Conservation (phyloP, 2,113 vertebrate species). For the Loxodonta africana region DNA sequence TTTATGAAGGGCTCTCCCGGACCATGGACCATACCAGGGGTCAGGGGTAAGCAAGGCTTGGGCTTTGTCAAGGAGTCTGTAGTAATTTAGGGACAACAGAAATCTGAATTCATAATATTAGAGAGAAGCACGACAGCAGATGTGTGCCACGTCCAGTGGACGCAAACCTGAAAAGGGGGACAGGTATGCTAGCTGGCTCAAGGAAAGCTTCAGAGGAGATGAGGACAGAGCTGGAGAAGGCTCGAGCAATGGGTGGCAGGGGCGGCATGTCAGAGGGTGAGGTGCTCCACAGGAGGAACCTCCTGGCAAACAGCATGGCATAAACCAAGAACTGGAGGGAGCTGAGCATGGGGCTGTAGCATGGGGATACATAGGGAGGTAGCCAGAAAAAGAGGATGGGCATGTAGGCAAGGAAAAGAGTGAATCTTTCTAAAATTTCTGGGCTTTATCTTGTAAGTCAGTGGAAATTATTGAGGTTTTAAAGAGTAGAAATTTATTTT, state of each 20-base stretch:
- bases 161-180: neutral
- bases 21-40: neutral
- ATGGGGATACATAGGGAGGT: fast-evolving
- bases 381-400: neutral
- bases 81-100: neutral
- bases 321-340: too few relatives aligned
- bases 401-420: neutral
- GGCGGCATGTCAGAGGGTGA: neutral
- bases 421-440: neutral
- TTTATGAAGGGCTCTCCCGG: neutral
- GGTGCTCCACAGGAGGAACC: neutral
- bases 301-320: fast-evolving
- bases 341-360: fast-evolving
- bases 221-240: neutral
- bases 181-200: neutral
- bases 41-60: neutral
- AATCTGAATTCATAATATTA: neutral
- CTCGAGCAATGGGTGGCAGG: neutral
- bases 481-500: neutral
- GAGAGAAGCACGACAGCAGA: neutral
- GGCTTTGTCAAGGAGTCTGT: neutral
- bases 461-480: neutral
- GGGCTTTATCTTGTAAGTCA: neutral
- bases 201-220: neutral
- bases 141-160: neutral